These are phyloP conservation scores for Hypsibius dujardini DNA, from an alignment of 1,140 invertebrate genomes.

Conservation along the genomic window DNA sequence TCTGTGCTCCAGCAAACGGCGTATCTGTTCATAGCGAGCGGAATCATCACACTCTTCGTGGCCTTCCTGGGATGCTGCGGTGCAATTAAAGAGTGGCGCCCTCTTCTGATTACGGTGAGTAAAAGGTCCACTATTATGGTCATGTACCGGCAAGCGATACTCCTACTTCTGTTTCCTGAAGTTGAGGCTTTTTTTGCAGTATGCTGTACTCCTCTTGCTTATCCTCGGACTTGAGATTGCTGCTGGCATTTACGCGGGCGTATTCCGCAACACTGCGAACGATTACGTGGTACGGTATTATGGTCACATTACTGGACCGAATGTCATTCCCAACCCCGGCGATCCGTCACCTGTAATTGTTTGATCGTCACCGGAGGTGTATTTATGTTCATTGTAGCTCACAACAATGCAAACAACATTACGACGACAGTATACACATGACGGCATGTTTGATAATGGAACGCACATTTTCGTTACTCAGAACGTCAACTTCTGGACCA, in stretches of 20 bases:
- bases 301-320: too few species aligned
- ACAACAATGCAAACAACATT: not conserved
- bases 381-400: too few species aligned
- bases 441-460: not conserved
- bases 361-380: too few species aligned
- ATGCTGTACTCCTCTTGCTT: conserved; percentile 37
- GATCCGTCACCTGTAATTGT: too few species aligned
- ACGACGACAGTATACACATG: not conserved
- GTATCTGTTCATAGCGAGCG: conserved; percentile 49
- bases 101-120: conserved; percentile 55
- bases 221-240: conserved; percentile 50
- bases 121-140: too few species aligned
- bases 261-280: conserved; percentile 48
- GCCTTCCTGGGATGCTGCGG: conserved; percentile 70
- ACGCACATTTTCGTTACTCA: not conserved
- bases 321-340: too few species aligned
- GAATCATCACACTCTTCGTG: conserved; percentile 51
- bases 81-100: conserved; percentile 58
- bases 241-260: conserved; percentile 52
- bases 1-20: conserved; percentile 7
- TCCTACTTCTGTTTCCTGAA: too few species aligned
- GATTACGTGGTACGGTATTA: not conserved
- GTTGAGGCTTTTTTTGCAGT: conserved; percentile 14
- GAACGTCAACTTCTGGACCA: conserved; percentile 35
- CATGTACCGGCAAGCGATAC: too few species aligned